Conservation (phyloP, 2,888 invertebrate species). For the Spatulosminthurus flaviceps region DNA sequence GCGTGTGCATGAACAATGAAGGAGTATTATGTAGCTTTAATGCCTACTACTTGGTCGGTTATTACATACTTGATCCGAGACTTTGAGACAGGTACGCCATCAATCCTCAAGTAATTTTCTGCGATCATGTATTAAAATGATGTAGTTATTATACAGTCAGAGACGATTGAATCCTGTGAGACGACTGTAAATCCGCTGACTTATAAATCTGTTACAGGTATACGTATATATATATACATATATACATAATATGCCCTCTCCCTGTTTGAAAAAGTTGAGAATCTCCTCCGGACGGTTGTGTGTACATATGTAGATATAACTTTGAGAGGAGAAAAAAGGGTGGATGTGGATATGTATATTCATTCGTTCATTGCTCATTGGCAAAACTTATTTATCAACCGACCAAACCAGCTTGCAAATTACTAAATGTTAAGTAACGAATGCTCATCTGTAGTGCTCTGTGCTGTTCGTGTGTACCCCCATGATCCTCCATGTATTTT, state of each 20-base stretch:
- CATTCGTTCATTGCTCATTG: slow-evolving; percentile 19
- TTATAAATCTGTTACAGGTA: not conserved
- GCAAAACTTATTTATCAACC: slow-evolving; percentile 3
- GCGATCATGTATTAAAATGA: not conserved
- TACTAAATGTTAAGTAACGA: slow-evolving; percentile 36
- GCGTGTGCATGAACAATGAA: not conserved
- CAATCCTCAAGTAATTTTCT: slow-evolving; percentile 12
- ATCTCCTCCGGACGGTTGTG: too few species aligned
- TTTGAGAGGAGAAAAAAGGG: not conserved
- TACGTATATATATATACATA: not conserved
- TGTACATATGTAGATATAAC: not conserved
- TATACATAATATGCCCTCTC: not conserved
- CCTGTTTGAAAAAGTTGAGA: too few species aligned
- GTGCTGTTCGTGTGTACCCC: not conserved
- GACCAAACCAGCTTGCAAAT: slow-evolving; percentile 39
- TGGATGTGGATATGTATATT: not conserved
- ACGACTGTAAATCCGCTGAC: not conserved
- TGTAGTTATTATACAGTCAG: not conserved
- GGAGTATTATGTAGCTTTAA: slow-evolving; percentile 5
- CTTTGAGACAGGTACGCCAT: slow-evolving; percentile 14
- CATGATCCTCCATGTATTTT: not conserved
- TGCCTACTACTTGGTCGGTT: not conserved
- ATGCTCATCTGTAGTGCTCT: slow-evolving; percentile 34
- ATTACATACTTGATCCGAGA: slow-evolving; percentile 1
- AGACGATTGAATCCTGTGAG: slow-evolving; percentile 1